Evolutionary conservation across 2,797 vertebrate genomes (phyloP), one percentile per base, ranked within the genome.

Genomic region (Allobates femoralis): DNA sequence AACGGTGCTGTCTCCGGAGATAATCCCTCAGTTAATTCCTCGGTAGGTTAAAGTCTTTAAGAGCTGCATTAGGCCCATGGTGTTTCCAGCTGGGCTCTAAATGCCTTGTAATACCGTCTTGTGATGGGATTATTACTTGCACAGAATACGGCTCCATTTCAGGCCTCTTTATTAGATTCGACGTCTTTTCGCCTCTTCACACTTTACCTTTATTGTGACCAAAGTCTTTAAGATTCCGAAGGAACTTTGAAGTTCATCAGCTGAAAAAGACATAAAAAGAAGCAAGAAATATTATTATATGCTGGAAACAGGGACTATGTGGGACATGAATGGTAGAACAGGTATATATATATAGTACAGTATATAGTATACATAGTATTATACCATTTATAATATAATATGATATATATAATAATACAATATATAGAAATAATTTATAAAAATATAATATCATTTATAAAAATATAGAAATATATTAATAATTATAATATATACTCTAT

Each of bases 71-170:
- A 67, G 86, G 82, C 86, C 82, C 64, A 7, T 30, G 67, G 15
- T 55, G 46, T 73, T 66, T 85, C 87, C 87, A 88, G 83, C 87
- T 75, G 87, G 71, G 83, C 60, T 58, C 26, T 80, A 81, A 85
- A 85, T 75, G 30, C 60, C 77, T 80, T 81, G 78, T 85, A 50
- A 85, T 81, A 76, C 83, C 34, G 55, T 64, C 64, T 58, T 81
- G 67, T 87, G 67, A 87, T 53, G 56, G 77, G 79, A 79, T 87
- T 85, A 87, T 83, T 58, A 28, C 69, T 62, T n/a, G 26, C 80
- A 62, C 77, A 85, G 79, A 73, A 83, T 50, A 67, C 69, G 58
- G 83, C 21, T 77, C 64, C 81, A 88, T 81, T 75, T 84, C 71
- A 58, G 51, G 53, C 66, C 60, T 16, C 82, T 62, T 67, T 84